These are phyloP conservation scores for Philereme vetulata DNA, from an alignment of 2,888 invertebrate genomes.

Conservation along the genomic window DNA sequence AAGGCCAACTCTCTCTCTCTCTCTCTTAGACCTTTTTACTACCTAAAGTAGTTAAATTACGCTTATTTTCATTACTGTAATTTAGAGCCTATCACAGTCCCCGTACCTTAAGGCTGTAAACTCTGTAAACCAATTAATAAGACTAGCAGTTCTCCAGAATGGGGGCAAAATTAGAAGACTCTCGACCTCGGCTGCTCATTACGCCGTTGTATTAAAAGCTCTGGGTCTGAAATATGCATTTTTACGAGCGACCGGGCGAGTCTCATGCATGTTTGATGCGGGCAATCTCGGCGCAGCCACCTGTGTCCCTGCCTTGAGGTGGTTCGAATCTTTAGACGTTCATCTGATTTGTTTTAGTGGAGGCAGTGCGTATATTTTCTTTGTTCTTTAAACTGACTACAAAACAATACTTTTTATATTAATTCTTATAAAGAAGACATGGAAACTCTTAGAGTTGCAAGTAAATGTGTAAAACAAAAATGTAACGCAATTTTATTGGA, in stretches of 20 bases:
- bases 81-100: too few relatives aligned
- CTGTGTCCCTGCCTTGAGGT: conserved; percentile 43
- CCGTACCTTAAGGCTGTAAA: conserved; percentile 25
- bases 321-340: conserved; percentile 24
- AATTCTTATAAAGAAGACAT: too few relatives aligned
- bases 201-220: conserved; percentile 77
- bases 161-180: conserved; percentile 74
- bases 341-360: conserved; percentile 18
- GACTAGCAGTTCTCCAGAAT: conserved; percentile 68
- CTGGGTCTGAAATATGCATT: conserved; percentile 80
- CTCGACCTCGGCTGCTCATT: conserved; percentile 77
- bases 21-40: too few relatives aligned
- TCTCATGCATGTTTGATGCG: conserved; percentile 78
- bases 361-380: background rate
- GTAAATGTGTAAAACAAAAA: too few relatives aligned
- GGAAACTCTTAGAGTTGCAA: too few relatives aligned
- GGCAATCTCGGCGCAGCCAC: conserved; percentile 69
- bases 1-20: too few relatives aligned
- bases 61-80: too few relatives aligned
- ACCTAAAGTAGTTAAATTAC: too few relatives aligned
- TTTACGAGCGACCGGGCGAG: conserved; percentile 73
- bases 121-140: conserved; percentile 67
- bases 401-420: too few relatives aligned
- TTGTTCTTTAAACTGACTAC: too few relatives aligned
- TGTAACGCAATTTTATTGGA: too few relatives aligned